Conservation (phyloP, 2,888 invertebrate species). For the Automeris io region DNA sequence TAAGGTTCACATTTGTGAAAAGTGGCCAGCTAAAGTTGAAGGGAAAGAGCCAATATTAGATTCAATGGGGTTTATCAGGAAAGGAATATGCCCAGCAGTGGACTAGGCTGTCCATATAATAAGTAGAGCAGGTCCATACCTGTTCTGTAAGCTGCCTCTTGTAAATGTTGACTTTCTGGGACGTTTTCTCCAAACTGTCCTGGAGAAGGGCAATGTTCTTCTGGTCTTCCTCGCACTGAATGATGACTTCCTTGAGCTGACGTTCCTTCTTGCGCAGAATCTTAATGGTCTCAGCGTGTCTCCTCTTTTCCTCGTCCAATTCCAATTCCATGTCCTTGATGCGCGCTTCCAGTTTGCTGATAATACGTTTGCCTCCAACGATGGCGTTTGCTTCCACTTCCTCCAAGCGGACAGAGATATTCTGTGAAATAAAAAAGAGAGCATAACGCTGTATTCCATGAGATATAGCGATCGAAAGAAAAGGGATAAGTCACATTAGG, state of each 20-base stretch:
- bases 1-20: too few species aligned
- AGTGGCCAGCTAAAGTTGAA: too few species aligned
- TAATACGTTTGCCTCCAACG: conserved; percentile 97
- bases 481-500: too few species aligned
- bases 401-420: conserved; percentile 93
- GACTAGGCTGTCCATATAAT: not conserved
- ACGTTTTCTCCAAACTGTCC: conserved; percentile 91
- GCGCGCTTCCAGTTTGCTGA: conserved; percentile 97
- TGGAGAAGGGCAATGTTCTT: conserved; percentile 95
- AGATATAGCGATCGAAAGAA: too few species aligned
- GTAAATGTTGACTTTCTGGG: conserved; percentile 93
- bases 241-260: conserved; percentile 95
- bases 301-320: conserved; percentile 96
- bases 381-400: conserved; percentile 98
- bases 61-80: too few species aligned
- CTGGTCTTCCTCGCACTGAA: conserved; percentile 97
- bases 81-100: too few species aligned
- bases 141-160: conserved; percentile 97
- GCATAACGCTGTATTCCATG: too few species aligned
- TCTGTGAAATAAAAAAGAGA: conserved; percentile 53
- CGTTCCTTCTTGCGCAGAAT: conserved; percentile 99
- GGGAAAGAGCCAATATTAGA: too few species aligned
- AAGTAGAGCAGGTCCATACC: conserved; percentile 57
- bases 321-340: conserved; percentile 96
- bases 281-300: conserved; percentile 98